These are phyloP conservation scores for Ectemnius continuus DNA, from an alignment of 2,888 invertebrate species.

Conservation along the genomic window DNA sequence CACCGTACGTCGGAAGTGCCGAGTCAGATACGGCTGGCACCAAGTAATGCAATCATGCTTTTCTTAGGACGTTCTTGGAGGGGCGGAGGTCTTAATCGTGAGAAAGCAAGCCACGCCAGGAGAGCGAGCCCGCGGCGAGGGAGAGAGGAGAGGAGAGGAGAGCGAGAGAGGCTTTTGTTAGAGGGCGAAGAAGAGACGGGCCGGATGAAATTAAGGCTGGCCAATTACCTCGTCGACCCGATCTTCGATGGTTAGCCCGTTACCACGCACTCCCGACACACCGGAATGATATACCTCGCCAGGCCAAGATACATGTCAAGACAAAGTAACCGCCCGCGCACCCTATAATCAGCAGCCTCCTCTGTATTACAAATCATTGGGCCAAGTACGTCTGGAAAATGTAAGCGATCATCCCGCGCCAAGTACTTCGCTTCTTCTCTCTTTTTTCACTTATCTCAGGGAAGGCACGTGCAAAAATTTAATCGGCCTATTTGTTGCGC, in stretches of 20 bases:
- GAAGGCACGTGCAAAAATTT: slow-evolving; percentile 4
- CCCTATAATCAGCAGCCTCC: too few relatives aligned
- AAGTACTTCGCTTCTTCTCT: not conserved
- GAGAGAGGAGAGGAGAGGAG: too few relatives aligned
- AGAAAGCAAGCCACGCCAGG: too few relatives aligned
- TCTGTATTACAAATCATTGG: too few relatives aligned
- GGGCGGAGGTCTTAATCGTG: too few relatives aligned
- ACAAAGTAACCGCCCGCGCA: too few relatives aligned
- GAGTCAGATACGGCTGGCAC: too few relatives aligned
- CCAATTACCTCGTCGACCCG: slow-evolving; percentile 35
- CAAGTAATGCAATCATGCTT: too few relatives aligned
- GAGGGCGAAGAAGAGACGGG: slow-evolving; percentile 29
- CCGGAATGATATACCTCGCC: slow-evolving; percentile 7
- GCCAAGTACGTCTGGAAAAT: too few relatives aligned
- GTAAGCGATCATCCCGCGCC: too few relatives aligned
- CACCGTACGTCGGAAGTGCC: too few relatives aligned
- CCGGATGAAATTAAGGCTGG: slow-evolving; percentile 29
- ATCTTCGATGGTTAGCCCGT: slow-evolving; percentile 4
- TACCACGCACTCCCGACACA: not conserved
- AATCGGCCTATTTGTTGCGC: not conserved
- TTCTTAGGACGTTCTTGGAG: not conserved
- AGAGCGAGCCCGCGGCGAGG: too few relatives aligned
- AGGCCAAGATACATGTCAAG: not conserved
- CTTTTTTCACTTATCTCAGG: not conserved
- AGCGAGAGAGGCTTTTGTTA: slow-evolving; percentile 42